Base-by-base conservation (phyloP, 2,888 invertebrate species). In the Halictus ligatus region DNA sequence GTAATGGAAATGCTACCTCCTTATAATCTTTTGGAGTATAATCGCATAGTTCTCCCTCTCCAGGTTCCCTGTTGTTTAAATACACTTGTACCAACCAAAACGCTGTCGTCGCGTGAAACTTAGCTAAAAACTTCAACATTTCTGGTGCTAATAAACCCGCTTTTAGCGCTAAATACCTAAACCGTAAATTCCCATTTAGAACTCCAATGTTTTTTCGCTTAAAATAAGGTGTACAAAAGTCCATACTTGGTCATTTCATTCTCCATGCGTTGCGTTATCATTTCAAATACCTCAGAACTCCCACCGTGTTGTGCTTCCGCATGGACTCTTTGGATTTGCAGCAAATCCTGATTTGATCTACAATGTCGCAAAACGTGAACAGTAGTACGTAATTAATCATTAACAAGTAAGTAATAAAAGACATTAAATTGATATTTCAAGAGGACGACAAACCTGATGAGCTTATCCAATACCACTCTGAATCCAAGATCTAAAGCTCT, bases 71-170 rank as follows among this genome's bases (percentile, higher is more conserved):
- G 13, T 92, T 87, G 73, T 97, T 95, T 25, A 97, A 94, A 1
- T 98, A 97, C n/a, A 98, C 96, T 94, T 99, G 98, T 75, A 97
- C 97, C 58, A 99, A 95, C 98, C 98, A 99, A 78, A 97, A 97
- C 76, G 98, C 97, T 0, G 98, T 97, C 21, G 97, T 97, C 29
- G 98, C 97, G 92, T 97, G 97, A 91, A 99, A 97, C 84, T 97
- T 97, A 88, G 98, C 96, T 87, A 98, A 95, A 91, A 97, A 96
- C 43, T 96, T 96, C 85, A 98, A 95, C 94, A 97, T 97, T 29
- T 97, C 96, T 0, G 98, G 98, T 93, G 98, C 98, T 12, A 97
- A 96, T 13, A 99, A 95, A 18, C 97, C 97, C 86, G 98, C 97
- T 91, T 97, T 97, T 78, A 97, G 96, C 80, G 97, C 97, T 72